Percentiles rank a stretch among this genome's conserved stretches.
These are phyloP conservation scores for Falco biarmicus DNA, from an alignment of 2,797 vertebrate species.

Conservation along the genomic window DNA sequence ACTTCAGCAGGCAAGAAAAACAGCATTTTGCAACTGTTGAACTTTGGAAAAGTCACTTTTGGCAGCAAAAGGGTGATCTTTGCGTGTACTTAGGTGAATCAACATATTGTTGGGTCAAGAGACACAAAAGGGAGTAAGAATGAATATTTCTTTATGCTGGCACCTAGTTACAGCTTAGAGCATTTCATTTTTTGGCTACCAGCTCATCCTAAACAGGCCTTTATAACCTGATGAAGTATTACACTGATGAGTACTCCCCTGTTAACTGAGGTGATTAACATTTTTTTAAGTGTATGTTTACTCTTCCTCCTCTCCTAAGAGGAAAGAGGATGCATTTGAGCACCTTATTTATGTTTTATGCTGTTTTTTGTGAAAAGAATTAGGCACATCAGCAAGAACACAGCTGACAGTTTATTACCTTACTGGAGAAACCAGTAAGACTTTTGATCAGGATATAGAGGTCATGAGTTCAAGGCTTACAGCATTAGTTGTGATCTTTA, in stretches of 20 bases:
- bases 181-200: not conserved
- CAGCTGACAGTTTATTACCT: not conserved
- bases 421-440: not conserved
- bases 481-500: not conserved
- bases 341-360: not conserved
- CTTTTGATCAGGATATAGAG: not conserved
- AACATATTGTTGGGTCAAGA: not conserved
- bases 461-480: not conserved
- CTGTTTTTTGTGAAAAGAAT: not conserved
- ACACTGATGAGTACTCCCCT: not conserved
- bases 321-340: not conserved
- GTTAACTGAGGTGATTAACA: conserved; percentile 4
- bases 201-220: not conserved
- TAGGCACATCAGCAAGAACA: not conserved
- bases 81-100: not conserved
- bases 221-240: not conserved
- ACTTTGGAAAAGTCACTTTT: not conserved
- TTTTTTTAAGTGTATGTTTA: not conserved
- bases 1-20: not conserved
- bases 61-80: not conserved
- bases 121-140: not conserved
- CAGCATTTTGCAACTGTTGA: not conserved
- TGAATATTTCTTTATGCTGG: not conserved
- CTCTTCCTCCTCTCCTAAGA: not conserved
- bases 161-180: not conserved